Evolutionary conservation across 2,888 invertebrate genomes (phyloP), one percentile per base, ranked within the genome.

Genomic region (Podotricha telesiphe): DNA sequence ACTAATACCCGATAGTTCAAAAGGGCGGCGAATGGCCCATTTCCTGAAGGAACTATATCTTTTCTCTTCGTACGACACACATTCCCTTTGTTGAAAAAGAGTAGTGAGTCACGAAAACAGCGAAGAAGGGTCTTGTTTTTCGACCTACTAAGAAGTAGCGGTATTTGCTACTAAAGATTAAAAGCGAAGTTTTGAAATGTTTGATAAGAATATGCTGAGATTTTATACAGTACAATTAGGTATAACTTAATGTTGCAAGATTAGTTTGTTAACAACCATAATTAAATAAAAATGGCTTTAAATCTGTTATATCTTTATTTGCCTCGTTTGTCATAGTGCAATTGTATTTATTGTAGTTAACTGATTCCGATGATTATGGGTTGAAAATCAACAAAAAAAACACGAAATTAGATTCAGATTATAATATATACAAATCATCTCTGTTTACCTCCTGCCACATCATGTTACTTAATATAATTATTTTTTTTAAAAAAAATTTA

Each of bases 31-130:
- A 88, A 87, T 87, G 84, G 83, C 76, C 87, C 83, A 87, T 88
- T 90, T 89, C 86, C 86, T 85, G 82, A 71, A 83, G 83, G 77
- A 85, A 82, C 83, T 87, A 87, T 86, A 86, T 87, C 84, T 85
- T 83, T 84, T 82, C 80, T 83, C 82, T 82, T 76, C 67, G 64
- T 69, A 70, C 65, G 65, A 67, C 72, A 73, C 71, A 74, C 69
- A 70, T 67, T 63, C 64, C 53, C 42, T 65, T 42, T 63, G 65
- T 72, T 66, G 68, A 70, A 64, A 70, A 68, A 71, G 59, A 66
- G 66, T 64, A 48, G 61, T 62, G 70, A 73, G 66, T 67, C 68
- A 67, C 67, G 70, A 68, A 67, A 70, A 56, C 67, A 64, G 64
- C 64, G 59, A 67, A 67, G 22, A 68, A 68, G 59, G 72, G 61